Evolutionary conservation across 2,113 vertebrate genomes (phyloP).

Genomic region (Pimephales promelas): DNA sequence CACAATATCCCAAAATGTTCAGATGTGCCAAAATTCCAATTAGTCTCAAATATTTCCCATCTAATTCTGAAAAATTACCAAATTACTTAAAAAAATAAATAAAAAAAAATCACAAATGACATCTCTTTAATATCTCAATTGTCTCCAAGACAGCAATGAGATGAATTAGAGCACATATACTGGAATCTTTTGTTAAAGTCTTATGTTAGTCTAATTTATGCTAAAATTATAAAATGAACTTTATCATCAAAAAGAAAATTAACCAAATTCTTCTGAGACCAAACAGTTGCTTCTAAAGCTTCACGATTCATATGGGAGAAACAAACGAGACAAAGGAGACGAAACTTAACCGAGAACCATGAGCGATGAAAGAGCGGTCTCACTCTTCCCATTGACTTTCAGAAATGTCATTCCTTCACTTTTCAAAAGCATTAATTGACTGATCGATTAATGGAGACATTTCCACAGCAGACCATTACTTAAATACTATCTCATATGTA

Average conservation of each 20-base stretch:
- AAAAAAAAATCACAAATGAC: neutral
- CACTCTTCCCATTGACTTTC: neutral
- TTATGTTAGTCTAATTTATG: neutral
- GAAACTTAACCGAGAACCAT: neutral
- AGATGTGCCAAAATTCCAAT: neutral
- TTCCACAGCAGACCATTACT: neutral
- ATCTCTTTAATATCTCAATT: neutral
- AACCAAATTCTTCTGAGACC: no score
- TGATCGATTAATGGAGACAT: neutral
- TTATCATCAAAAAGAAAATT: no score
- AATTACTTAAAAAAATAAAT: no score
- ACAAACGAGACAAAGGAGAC: neutral
- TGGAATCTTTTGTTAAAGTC: neutral
- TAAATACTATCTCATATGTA: neutral
- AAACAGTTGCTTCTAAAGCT: neutral
- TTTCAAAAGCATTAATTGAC: neutral
- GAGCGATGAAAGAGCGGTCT: neutral
- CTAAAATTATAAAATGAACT: neutral
- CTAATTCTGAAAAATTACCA: neutral
- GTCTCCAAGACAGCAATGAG: neutral
- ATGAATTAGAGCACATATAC: neutral
- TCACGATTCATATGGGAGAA: neutral
- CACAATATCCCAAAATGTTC: neutral
- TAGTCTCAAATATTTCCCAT: neutral
- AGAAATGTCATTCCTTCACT: neutral